phyloP scores from a whole-genome alignment of 1,140 invertebrate genomes.

The Aphidius ervi region DNA sequence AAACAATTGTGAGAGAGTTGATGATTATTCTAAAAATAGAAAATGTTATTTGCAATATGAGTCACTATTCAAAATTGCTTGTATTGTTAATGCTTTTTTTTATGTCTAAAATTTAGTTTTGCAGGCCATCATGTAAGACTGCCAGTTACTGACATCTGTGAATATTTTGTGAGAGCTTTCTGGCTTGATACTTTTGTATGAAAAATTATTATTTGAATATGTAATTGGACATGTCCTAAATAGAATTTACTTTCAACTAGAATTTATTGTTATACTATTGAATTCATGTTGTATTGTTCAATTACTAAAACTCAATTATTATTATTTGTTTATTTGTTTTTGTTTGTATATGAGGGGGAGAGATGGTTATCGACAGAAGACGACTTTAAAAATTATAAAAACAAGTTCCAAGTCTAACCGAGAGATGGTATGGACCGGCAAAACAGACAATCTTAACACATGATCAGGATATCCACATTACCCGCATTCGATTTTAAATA shows the following conservation, averaged over 20 bases:
- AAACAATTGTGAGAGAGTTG: too few relatives aligned
- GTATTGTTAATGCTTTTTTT: too few relatives aligned
- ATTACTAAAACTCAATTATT: too few relatives aligned
- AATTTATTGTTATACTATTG: too few relatives aligned
- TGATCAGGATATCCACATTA: too few relatives aligned
- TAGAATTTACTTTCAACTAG: too few relatives aligned
- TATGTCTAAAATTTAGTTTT: neutral
- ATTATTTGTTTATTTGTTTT: constrained; percentile 24
- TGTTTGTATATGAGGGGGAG: constrained; percentile 23
- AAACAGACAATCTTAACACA: too few relatives aligned
- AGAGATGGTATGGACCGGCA: constrained; percentile 41
- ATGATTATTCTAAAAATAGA: too few relatives aligned
- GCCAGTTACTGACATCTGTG: constrained; percentile 50
- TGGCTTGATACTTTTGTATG: neutral
- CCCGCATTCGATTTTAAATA: neutral
- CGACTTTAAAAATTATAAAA: constrained; percentile 42
- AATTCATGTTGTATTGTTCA: too few relatives aligned
- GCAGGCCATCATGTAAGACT: constrained; percentile 9
- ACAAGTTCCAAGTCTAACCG: constrained; percentile 41
- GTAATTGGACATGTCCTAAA: too few relatives aligned
- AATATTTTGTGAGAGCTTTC: constrained; percentile 38
- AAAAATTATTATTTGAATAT: neutral
- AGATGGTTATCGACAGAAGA: constrained; percentile 21
- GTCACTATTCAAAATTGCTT: too few relatives aligned
- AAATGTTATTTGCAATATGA: too few relatives aligned